Base-by-base conservation (phyloP, 2,888 invertebrate genomes). In the Calliopum simillimum region DNA sequence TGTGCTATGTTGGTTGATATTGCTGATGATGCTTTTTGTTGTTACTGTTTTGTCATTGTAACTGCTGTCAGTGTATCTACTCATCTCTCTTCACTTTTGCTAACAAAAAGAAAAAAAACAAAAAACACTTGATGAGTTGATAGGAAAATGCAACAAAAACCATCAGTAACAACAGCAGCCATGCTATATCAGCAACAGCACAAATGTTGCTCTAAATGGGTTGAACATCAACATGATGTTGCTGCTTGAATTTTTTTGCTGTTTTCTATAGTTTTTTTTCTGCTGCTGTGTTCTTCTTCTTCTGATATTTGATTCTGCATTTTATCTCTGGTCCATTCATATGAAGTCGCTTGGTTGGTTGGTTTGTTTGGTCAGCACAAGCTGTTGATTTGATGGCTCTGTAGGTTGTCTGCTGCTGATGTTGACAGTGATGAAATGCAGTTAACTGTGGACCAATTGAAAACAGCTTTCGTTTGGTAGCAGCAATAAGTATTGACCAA, bases 361-460 rank as follows among this genome's bases (percentile, higher is more conserved):
- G 56, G 56, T 25, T 33, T 56, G 66, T 19, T 25, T 47, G 46
- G 23, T 23, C 53, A 16, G 23, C 13, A 49, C 4, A 6, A 55
- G 44, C 44, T 43, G 65, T 11, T 55, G 44, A 44, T 44, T 43
- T 23, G 53, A 53, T 33, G 65, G 55, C 25, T n/a, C n/a, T 21
- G 44, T 21, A 25, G n/a, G 21, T 14, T 21, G 5, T 51, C 53
- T 56, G 56, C n/a, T 56, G 56, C 16, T 56, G 66, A 21, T 49
- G 63, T 13, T 25, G 67, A 16, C 33, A 49, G 25, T 67, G 67
- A 67, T 67, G 67, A 44, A 51, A 62, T 55, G 68, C 55, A 69
- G 44, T 55, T 69, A 46, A 44, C 63, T 62, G 33, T 8, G 55
- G 56, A 62, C 68, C 68, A 69, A 69, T 62, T 63, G 68, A 41